Evolutionary conservation across 1,140 invertebrate genomes (phyloP).

Genomic region (Cydia pomonella): DNA sequence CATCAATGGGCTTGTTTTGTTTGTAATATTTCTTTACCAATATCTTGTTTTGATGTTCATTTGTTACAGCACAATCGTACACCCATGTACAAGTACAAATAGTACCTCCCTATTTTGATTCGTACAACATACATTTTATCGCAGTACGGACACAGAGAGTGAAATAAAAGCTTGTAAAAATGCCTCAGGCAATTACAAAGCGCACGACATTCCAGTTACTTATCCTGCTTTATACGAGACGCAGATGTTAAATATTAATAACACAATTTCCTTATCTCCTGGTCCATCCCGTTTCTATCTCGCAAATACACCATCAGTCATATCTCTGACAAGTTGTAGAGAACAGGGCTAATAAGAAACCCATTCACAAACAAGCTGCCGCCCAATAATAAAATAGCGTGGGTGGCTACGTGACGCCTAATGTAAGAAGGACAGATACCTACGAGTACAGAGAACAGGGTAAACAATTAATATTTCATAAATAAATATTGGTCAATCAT

Average conservation of each 20-base stretch:
- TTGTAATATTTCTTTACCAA: no score
- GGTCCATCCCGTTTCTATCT: conserved; percentile 18
- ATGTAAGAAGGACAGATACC: neutral
- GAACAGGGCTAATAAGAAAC: conserved; percentile 23
- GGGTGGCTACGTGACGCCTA: neutral
- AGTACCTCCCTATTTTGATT: no score
- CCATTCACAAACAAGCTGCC: conserved; percentile 11
- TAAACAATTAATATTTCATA: no score
- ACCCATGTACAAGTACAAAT: no score
- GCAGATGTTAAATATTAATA: conserved; percentile 34
- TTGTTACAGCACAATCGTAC: no score
- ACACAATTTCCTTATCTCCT: conserved; percentile 31
- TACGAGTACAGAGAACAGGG: neutral
- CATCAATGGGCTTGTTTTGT: no score
- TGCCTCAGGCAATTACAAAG: neutral
- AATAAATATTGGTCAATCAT: no score
- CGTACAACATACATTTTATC: no score
- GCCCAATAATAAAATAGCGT: neutral
- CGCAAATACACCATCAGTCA: conserved; percentile 31
- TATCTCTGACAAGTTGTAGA: conserved; percentile 23
- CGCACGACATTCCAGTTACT: neutral
- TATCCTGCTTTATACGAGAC: neutral
- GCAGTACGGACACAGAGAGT: no score
- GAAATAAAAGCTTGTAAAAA: no score
- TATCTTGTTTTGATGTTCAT: no score